Conservation (phyloP, 1,140 invertebrate species). For the Zaprionus tsacasi region DNA sequence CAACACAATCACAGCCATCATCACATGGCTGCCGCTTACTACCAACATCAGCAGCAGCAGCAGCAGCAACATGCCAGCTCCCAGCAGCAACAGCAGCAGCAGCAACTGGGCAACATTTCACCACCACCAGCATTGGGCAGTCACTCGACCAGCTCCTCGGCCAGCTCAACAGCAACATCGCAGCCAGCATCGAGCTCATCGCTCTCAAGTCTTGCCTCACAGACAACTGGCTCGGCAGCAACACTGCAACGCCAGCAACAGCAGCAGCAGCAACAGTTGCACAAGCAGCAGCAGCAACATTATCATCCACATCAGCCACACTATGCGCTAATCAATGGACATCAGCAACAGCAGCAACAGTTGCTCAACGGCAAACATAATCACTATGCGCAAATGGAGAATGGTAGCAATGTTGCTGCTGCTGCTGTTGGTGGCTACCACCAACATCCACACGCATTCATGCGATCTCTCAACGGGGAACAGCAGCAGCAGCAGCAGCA, state of each 20-base stretch:
- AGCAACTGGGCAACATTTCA: conserved; percentile 69
- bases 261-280: conserved; percentile 31
- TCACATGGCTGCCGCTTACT: conserved; percentile 60
- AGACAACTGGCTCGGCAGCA: conserved; percentile 43
- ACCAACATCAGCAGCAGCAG: conserved; percentile 68
- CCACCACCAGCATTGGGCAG: conserved; percentile 62
- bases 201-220: conserved; percentile 75
- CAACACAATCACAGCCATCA: conserved; percentile 69
- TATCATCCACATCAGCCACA: conserved; percentile 60
- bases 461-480: conserved; percentile 32
- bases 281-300: conserved; percentile 57
- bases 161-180: conserved; percentile 78
- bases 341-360: conserved; percentile 54
- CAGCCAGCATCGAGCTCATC: conserved; percentile 81
- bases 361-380: conserved; percentile 46
- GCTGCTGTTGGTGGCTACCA: conserved; percentile 25
- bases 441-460: conserved; percentile 29
- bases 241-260: conserved; percentile 60
- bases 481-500: conserved; percentile 34
- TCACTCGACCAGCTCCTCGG: conserved; percentile 79
- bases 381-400: conserved; percentile 35
- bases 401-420: conserved; percentile 22
- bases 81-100: conserved; percentile 30
- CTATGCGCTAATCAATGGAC: conserved; percentile 71
- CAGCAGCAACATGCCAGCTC: conserved; percentile 49